Evolutionary conservation across 2,797 vertebrate species (phyloP).

Genomic region (Gallinago stenura): DNA sequence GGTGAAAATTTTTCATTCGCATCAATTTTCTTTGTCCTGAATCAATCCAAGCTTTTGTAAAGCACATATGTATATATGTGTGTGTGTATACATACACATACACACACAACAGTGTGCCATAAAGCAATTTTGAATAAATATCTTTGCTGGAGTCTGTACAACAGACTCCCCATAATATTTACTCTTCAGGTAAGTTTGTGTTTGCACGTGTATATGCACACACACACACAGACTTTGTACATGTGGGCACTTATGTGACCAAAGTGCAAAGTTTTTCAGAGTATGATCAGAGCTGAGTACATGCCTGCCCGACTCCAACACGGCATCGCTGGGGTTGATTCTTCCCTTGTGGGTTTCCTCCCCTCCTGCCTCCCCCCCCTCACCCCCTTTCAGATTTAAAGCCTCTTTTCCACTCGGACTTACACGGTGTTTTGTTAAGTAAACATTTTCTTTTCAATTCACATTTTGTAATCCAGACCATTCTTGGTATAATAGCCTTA

Average conservation of each 20-base stretch:
- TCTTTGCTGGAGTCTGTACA: constrained; percentile 56
- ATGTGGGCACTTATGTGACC: constrained; percentile 79
- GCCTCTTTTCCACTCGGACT: constrained; percentile 45
- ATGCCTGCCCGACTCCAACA: constrained; percentile 43
- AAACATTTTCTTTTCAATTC: constrained; percentile 71
- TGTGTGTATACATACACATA: background rate
- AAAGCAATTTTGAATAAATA: constrained; percentile 75
- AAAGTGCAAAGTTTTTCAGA: constrained; percentile 76
- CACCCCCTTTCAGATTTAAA: constrained; percentile 47
- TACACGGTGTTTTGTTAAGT: background rate
- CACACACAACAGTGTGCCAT: constrained; percentile 29
- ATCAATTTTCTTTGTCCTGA: constrained; percentile 69
- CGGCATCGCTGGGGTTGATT: background rate
- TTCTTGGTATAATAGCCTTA: constrained; percentile 65
- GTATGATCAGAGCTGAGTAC: constrained; percentile 38
- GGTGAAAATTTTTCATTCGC: constrained; percentile 61
- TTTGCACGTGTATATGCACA: constrained; percentile 60
- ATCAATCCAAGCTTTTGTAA: constrained; percentile 66
- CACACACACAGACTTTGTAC: constrained; percentile 72
- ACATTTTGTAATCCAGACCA: constrained; percentile 70
- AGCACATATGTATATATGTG: background rate
- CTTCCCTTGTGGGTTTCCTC: background rate
- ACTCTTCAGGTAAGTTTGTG: constrained; percentile 66
- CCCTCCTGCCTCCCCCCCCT: background rate
- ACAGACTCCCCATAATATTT: constrained; percentile 63